Evolutionary conservation across 1,140 invertebrate species (phyloP), one percentile per base, ranked within the genome.

Genomic region (Lordiphosa clarofinis): DNA sequence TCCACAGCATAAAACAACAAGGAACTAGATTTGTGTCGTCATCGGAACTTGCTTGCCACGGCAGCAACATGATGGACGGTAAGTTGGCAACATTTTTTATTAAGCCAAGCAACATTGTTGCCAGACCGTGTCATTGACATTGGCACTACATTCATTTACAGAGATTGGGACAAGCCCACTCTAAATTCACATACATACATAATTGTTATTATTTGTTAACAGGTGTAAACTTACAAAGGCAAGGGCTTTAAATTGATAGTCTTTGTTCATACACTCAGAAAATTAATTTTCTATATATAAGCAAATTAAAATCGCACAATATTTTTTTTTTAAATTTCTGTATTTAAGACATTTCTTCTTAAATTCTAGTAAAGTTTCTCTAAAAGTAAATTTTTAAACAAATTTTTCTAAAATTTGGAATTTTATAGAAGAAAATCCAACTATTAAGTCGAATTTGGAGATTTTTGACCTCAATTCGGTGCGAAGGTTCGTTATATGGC

Each of bases 61-160:
- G 82, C 82, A 71, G 76, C 82, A 65, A 35, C 67, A 81, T 58
- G 56, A 87, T 86, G 82, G 35, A 63, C 56, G 82, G 82, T 87
- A 82, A 86, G 82, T 67, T 35, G 19, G 40, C 65, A 69, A 69
- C 62, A 42, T 47, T 42, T 47, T 42, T 50, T n/a, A 24, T 5
- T 8, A 15, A 43, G 15, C 9, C 15, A 12, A 15, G 56, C 56
- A 53, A 58, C 60, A 52, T 44, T 60, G 46, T 40, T 52, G 56
- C 46, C 28, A 40, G 13, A 24, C 31, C 19, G 19, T 35, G 66
- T 71, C 68, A 71, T 58, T 71, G 67, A 71, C 67, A 63, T 54
- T 53, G 37, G 21, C 24, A 49, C 47, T 40, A 40, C n/a, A n/a
- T n/a, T n/a, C 47, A 28, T 13, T 13, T 46, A 46, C 24, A 42